Percentiles rank a stretch among this genome's conserved stretches.
Conservation (phyloP, 2,888 invertebrate species). For the Hetaerina titia region DNA sequence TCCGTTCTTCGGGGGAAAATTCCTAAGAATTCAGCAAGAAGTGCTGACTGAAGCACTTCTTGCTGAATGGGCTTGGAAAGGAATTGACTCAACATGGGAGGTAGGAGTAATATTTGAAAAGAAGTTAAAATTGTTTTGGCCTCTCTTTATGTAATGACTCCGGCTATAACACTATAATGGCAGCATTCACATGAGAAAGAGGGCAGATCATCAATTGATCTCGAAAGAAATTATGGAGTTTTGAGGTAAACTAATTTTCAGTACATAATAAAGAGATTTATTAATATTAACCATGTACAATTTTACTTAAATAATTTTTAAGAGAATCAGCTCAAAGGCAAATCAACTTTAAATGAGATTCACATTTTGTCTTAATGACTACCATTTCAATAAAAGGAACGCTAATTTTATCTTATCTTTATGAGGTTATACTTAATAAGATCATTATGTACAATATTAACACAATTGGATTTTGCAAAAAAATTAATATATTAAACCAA, state of each 20-base stretch:
- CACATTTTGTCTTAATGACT: constrained; percentile 50
- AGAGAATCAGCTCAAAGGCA: neutral
- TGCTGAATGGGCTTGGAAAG: too few relatives aligned
- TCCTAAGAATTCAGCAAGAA: too few relatives aligned
- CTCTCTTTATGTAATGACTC: too few relatives aligned
- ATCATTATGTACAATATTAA: constrained; percentile 60
- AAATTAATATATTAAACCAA: constrained; percentile 53
- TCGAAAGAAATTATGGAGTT: too few relatives aligned
- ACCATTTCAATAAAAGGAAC: constrained; percentile 48
- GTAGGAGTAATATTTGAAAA: too few relatives aligned
- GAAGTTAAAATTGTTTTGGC: too few relatives aligned
- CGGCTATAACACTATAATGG: too few relatives aligned
- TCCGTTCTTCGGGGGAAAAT: too few relatives aligned
- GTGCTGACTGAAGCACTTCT: too few relatives aligned
- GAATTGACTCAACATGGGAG: too few relatives aligned
- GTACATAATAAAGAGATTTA: constrained; percentile 66
- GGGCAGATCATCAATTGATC: too few relatives aligned
- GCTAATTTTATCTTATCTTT: constrained; percentile 56
- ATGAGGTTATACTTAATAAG: constrained; percentile 43
- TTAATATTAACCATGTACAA: constrained; percentile 55
- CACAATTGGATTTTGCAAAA: constrained; percentile 60
- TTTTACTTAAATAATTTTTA: constrained; percentile 60
- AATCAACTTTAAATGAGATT: constrained; percentile 51
- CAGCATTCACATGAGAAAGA: too few relatives aligned
- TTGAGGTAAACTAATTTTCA: neutral